Evolutionary conservation across 2,797 vertebrate species (phyloP), one percentile per base, ranked within the genome.

Genomic region (Pseudomugil gertrudae): DNA sequence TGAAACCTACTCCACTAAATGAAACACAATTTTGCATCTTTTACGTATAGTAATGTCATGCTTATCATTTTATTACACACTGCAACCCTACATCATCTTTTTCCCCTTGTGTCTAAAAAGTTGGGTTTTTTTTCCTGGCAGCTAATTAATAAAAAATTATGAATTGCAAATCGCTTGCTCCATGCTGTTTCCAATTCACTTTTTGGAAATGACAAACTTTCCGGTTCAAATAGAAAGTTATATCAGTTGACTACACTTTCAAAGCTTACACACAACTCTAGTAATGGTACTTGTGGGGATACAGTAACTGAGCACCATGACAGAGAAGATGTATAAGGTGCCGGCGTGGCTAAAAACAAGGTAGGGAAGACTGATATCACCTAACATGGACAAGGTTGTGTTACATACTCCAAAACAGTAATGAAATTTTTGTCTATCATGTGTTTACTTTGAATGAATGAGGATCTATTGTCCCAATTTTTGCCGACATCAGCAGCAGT

Each of bases 281-380:
- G 47, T 5, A 59, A 14, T 26, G 32, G 3, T 2, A 3, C 14
- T 5, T 14, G 14, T 51, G 32, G 51, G 48, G 23, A 21, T n/a
- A n/a, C n/a, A n/a, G n/a, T 54, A 43, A n/a, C 50, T 65, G 21
- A 45, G 45, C 5, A 27, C 17, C n/a, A 33, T 23, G n/a, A 52
- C 3, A 33, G 19, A 23, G 24, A 15, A 9, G 40, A 43, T 43
- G 40, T 43, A 19, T 6, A 19, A n/a, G 19, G 40, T 9, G 69
- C 33, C 35, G 13, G 19, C 63, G 53, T 29, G 38, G 52, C 56
- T n/a, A 69, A 63, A 74, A 75, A 74, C 69, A 27, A 62, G 23
- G 61, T 69, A 27, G 29, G 29, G 59, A n/a, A 29, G 35, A 63
- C 40, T 55, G 23, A 8, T 33, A 58, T 63, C 77, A n/a, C 72